A percentile compares a stretch with the other conserved stretches of the same genome.
Evolutionary conservation across 2,888 invertebrate genomes (phyloP).

Genomic region (Parnassius apollo): DNA sequence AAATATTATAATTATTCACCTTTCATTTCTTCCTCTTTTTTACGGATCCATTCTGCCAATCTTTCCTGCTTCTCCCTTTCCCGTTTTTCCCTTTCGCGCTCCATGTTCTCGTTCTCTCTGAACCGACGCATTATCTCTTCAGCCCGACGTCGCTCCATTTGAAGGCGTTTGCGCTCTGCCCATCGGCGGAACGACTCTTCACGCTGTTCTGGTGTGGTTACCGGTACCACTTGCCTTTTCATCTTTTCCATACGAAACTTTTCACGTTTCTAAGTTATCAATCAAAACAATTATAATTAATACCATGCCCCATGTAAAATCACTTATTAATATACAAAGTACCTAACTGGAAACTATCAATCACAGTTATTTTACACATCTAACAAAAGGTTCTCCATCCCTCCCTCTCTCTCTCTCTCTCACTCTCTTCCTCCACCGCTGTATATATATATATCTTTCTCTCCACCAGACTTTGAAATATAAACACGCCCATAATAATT

Average conservation of each 20-base stretch:
- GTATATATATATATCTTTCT: no score
- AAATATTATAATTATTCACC: constrained; percentile 50
- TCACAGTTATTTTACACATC: no score
- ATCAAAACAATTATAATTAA: no score
- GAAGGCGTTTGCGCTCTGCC: constrained; percentile 74
- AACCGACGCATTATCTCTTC: constrained; percentile 66
- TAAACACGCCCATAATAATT: no score
- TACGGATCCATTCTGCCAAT: constrained; percentile 79
- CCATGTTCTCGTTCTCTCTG: constrained; percentile 54
- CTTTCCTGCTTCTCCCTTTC: constrained; percentile 69
- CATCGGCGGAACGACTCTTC: constrained; percentile 76
- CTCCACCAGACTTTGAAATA: no score
- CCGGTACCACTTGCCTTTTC: constrained; percentile 44
- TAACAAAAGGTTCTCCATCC: no score
- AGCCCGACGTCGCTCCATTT: constrained; percentile 60
- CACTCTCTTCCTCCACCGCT: no score
- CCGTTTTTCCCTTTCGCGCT: constrained; percentile 59
- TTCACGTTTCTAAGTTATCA: constrained; percentile 52
- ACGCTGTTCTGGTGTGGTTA: constrained; percentile 65
- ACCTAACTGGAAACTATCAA: no score
- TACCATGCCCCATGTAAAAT: no score
- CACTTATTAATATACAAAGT: no score
- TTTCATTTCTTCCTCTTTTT: constrained; percentile 81
- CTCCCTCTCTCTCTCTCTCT: no score
- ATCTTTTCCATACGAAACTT: constrained; percentile 54